phyloP scores from a whole-genome alignment of 2,888 invertebrate species.

The Drosophila meridiana region DNA sequence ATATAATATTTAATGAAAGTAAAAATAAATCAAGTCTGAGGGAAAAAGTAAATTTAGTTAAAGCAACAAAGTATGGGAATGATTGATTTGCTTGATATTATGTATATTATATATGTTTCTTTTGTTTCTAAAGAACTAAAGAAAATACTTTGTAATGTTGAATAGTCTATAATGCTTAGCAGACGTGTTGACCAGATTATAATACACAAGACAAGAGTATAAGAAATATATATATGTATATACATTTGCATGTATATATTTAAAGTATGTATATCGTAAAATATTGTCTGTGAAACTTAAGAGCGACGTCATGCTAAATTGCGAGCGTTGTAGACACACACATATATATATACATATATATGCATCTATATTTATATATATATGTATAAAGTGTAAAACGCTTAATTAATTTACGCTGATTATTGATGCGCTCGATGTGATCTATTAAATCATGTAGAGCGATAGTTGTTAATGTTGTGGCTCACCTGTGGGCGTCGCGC shows the following conservation, averaged over 20 bases:
- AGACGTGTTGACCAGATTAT: background rate
- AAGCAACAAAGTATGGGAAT: background rate
- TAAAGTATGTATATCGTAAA: conserved; percentile 16
- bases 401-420: conserved; percentile 68
- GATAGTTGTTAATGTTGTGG: conserved; percentile 19
- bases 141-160: background rate
- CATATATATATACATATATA: background rate
- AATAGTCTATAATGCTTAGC: background rate
- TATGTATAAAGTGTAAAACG: conserved; percentile 29
- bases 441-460: conserved; percentile 60
- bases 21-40: background rate
- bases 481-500: conserved; percentile 46
- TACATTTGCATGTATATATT: background rate
- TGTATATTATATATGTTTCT: background rate
- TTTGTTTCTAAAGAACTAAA: background rate
- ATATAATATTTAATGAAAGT: background rate
- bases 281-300: conserved; percentile 49
- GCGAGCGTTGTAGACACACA: background rate
- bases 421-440: conserved; percentile 62
- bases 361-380: background rate
- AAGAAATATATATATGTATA: conserved; percentile 5
- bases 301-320: conserved; percentile 46
- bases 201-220: conserved; percentile 15
- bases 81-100: background rate
- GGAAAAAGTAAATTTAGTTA: background rate